Evolutionary conservation across 2,888 invertebrate species (phyloP).

Genomic region (Drosophila sordidula): DNA sequence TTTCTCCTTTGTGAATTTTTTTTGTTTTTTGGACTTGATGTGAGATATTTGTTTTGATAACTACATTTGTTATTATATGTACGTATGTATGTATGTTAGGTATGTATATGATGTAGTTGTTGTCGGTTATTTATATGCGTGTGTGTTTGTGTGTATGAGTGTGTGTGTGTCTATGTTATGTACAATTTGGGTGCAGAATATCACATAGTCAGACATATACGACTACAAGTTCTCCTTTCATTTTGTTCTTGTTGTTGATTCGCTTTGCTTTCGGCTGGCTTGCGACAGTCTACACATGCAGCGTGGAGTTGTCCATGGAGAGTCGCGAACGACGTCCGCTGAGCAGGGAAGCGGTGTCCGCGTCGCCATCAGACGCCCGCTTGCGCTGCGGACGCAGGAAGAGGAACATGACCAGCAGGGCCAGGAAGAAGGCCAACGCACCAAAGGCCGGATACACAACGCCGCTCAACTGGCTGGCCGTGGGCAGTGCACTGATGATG

Average conservation of each 20-base stretch:
- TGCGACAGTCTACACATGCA: constrained; percentile 56
- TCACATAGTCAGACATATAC: constrained; percentile 78
- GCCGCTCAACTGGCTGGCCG: constrained; percentile 66
- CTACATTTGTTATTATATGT: constrained; percentile 21
- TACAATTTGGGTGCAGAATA: constrained; percentile 74
- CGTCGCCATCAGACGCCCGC: constrained; percentile 50
- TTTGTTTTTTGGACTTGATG: constrained; percentile 41
- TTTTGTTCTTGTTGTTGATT: constrained; percentile 12
- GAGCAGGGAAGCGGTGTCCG: constrained; percentile 67
- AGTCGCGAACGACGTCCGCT: constrained; percentile 57
- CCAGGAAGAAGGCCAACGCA: constrained; percentile 70
- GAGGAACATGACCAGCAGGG: constrained; percentile 70
- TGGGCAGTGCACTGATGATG: constrained; percentile 69
- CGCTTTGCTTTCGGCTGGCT: constrained; percentile 1
- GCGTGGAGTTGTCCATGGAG: constrained; percentile 58
- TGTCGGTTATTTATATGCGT: constrained; percentile 25
- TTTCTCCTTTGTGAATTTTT: constrained; percentile 8
- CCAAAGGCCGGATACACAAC: constrained; percentile 73
- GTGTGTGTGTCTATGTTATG: constrained; percentile 49
- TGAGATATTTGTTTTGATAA: constrained; percentile 49
- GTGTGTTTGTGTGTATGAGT: constrained; percentile 19
- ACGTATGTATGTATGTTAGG: constrained; percentile 25
- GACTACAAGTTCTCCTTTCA: constrained; percentile 66
- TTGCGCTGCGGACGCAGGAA: constrained; percentile 72
- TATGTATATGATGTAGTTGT: constrained; percentile 23